phyloP scores from a whole-genome alignment of 2,888 invertebrate species.

The Chelonus formosanus region DNA sequence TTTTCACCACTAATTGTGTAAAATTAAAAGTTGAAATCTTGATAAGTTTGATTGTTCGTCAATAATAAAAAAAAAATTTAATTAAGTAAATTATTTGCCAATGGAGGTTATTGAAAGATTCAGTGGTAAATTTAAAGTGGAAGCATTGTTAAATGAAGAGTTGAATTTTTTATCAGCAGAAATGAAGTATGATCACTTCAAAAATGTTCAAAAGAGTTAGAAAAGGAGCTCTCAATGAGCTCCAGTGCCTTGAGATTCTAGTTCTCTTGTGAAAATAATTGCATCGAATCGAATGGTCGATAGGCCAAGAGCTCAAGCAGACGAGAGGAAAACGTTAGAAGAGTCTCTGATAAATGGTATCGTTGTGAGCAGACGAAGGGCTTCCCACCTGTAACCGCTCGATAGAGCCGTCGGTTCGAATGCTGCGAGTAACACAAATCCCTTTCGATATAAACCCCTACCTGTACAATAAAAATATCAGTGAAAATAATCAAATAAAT shows the following conservation, averaged over 20 bases:
- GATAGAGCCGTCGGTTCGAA: conserved; percentile 15
- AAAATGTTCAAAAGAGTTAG: too few species aligned
- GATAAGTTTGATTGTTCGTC: too few species aligned
- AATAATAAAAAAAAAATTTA: too few species aligned
- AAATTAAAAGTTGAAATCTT: too few species aligned
- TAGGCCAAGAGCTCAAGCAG: too few species aligned
- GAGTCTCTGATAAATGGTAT: neutral
- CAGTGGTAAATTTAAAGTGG: neutral
- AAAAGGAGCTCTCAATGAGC: too few species aligned
- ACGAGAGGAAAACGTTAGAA: too few species aligned
- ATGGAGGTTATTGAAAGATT: neutral
- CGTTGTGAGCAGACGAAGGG: conserved; percentile 15
- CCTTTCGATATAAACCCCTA: neutral
- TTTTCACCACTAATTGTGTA: too few species aligned
- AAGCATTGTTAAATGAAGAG: neutral
- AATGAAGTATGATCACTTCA: too few species aligned
- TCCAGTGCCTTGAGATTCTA: too few species aligned
- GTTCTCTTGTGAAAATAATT: too few species aligned
- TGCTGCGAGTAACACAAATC: conserved; percentile 22
- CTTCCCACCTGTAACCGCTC: conserved; percentile 28
- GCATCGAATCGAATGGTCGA: too few species aligned
- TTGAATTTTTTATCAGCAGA: neutral
- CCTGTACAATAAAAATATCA: neutral
- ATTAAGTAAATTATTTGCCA: neutral
- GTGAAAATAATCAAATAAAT: neutral